These are phyloP conservation scores for Myotis brandtii DNA, from an alignment of 2,113 vertebrate genomes.

Conservation along the genomic window DNA sequence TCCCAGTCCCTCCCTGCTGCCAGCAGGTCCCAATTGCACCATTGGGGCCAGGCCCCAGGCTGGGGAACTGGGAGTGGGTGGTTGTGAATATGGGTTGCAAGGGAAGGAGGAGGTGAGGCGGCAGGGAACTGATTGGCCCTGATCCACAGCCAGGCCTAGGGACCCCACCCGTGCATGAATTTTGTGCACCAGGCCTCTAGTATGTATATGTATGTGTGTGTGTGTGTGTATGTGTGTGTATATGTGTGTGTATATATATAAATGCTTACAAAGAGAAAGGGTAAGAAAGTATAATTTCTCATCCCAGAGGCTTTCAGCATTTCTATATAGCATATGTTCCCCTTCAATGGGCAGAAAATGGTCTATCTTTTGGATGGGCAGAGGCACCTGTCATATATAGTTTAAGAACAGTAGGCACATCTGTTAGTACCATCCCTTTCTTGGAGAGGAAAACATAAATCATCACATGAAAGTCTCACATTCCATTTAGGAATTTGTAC, in stretches of 20 bases:
- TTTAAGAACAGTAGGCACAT: background rate
- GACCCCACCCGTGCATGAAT: too few relatives aligned
- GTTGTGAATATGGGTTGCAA: too few relatives aligned
- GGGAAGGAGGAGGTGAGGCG: too few relatives aligned
- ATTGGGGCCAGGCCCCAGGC: too few relatives aligned
- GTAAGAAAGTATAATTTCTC: background rate
- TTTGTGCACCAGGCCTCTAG: too few relatives aligned
- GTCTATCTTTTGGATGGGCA: background rate
- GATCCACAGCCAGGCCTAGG: too few relatives aligned
- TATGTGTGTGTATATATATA: background rate
- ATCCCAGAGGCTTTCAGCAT: background rate
- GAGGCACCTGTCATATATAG: background rate
- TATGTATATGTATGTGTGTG: too few relatives aligned
- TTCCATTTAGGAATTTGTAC: background rate
- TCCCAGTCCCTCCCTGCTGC: too few relatives aligned
- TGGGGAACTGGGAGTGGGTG: too few relatives aligned
- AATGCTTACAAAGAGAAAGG: background rate
- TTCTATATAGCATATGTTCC: background rate
- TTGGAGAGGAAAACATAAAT: background rate
- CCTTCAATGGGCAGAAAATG: background rate
- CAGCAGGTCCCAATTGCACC: too few relatives aligned
- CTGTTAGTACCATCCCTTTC: background rate
- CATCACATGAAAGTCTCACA: background rate
- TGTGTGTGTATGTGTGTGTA: too few relatives aligned
- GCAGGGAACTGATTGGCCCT: too few relatives aligned